Evolutionary conservation across 2,888 invertebrate genomes (phyloP).

Genomic region (Limnephilus auricula): DNA sequence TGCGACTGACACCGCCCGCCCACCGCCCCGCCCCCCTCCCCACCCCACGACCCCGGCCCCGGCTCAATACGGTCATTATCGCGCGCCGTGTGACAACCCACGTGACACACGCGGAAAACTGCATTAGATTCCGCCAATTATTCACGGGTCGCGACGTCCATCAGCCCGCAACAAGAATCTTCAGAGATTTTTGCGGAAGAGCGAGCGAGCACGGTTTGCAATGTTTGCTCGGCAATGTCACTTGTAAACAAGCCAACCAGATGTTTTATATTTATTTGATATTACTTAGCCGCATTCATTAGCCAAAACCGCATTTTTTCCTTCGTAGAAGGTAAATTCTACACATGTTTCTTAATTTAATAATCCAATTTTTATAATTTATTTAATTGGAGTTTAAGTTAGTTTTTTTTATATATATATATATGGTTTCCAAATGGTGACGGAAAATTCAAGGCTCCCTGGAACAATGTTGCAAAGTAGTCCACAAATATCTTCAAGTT

Average conservation of each 20-base stretch:
- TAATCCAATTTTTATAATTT: no score
- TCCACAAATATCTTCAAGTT: no score
- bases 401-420: no score
- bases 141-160: background rate
- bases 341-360: no score
- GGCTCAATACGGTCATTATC: slow-evolving; percentile 20
- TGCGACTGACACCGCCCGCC: slow-evolving; percentile 58
- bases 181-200: background rate
- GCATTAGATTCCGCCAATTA: slow-evolving; percentile 3
- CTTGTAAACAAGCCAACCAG: background rate
- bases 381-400: no score
- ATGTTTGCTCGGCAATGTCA: background rate
- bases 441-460: no score
- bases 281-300: background rate
- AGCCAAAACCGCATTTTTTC: background rate
- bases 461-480: no score
- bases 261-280: background rate
- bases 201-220: background rate
- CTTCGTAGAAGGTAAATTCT: no score
- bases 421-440: no score
- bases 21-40: slow-evolving; percentile 23
- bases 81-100: slow-evolving; percentile 19
- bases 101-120: slow-evolving; percentile 18
- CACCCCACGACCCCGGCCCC: slow-evolving; percentile 20
- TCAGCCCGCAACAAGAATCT: background rate